Percentiles rank a stretch among this genome's conserved stretches.
Conservation (phyloP, 2,113 vertebrate genomes). For the Sinocyclocheilus rhinocerous region DNA sequence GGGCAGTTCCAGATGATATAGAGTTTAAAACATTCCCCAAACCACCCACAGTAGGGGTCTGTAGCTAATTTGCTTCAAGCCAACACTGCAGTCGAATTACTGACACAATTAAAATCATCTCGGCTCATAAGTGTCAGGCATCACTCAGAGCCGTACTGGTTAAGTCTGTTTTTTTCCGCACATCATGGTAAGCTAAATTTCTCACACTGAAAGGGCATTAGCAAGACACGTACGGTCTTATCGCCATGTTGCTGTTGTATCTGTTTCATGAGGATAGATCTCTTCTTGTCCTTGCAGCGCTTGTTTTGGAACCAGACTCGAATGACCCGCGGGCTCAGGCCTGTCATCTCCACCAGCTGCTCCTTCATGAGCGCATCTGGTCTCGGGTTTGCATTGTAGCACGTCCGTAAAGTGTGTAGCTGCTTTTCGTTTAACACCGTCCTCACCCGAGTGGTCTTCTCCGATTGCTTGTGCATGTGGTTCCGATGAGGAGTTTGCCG, state of each 20-base stretch:
- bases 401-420: slow-evolving; percentile 93
- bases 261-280: slow-evolving; percentile 91
- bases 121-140: neutral
- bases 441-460: slow-evolving; percentile 92
- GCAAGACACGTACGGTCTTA: slow-evolving; percentile 81
- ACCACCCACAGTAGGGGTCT: neutral
- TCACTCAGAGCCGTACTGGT: neutral
- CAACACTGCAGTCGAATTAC: neutral
- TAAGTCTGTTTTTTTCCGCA: neutral
- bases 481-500: slow-evolving; percentile 85
- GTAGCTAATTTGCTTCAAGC: neutral
- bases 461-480: slow-evolving; percentile 85
- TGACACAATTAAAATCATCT: neutral
- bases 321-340: slow-evolving; percentile 92
- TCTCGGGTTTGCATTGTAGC: slow-evolving; percentile 94
- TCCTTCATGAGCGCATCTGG: slow-evolving; percentile 98
- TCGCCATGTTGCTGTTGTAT: slow-evolving; percentile 91
- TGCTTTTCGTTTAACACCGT: slow-evolving; percentile 97
- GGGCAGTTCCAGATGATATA: neutral
- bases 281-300: slow-evolving; percentile 98
- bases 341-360: slow-evolving; percentile 97
- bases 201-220: neutral
- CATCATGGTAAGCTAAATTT: no score
- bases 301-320: slow-evolving; percentile 99
- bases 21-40: neutral